Base-by-base conservation (phyloP, 2,797 vertebrate species). In the Valencia hispanica region DNA sequence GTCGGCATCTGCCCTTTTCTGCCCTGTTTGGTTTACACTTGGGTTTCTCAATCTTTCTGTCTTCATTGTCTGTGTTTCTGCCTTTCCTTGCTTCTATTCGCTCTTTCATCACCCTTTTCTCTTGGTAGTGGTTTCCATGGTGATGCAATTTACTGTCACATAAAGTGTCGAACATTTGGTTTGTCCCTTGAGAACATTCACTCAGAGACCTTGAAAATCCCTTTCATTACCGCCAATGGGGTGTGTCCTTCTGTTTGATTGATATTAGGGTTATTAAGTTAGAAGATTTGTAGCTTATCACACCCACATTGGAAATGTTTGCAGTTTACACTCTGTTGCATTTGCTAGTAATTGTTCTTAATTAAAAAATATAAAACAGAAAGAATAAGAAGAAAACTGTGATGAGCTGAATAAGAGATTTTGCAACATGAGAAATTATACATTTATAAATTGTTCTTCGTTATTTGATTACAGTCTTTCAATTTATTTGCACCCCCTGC, bases 71-170 rank as follows among this genome's bases (percentile, higher is more conserved):
- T 72, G 15, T 34, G 2, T 72, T 71, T 80, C 59, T 55, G 48
- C 76, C 84, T 70, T 76, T 72, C 72, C 75, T 41, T 6, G 80
- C 78, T 84, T 74, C 74, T 55, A 71, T 84, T 77, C 41, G 25
- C 75, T 82, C 83, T 93, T 85, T 91, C 81, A 80, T 87, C 82
- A 86, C 74, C 77, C 79, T 80, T 87, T 88, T 87, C 87, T 88
- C 84, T 80, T 86, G 82, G 85, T 92, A 89, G 86, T 87, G 77
- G 94, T 95, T 94, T 89, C 94, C 94, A 94, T 95, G 93, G 94
- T 87, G 91, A 95, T 88, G 78, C 81, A 81, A 79, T 92, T 93
- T 89, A 83, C 84, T 81, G 91, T 87, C 91, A 93, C 88, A 90
- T 89, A 87, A 91, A 88, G 88, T 91, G 85, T 84, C 25, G 66